Evolutionary conservation across 1,140 invertebrate genomes (phyloP).

Genomic region (Patella vulgata): DNA sequence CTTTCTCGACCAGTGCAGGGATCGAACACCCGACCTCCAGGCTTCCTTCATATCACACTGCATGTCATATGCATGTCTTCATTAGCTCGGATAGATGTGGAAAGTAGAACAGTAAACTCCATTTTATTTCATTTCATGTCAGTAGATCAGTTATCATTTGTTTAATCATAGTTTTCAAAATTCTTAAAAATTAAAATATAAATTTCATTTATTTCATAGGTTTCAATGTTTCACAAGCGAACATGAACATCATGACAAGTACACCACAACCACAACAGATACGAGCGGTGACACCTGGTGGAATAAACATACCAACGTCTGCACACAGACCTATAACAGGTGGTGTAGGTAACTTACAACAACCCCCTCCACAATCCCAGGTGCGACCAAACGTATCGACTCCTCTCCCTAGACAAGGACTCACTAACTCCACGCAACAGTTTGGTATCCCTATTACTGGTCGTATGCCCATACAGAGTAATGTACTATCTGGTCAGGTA

Average conservation of each 20-base stretch:
- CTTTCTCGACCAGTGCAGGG: too few relatives aligned
- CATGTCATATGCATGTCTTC: too few relatives aligned
- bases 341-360: conserved; percentile 24
- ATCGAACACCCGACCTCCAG: too few relatives aligned
- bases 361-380: conserved; percentile 40
- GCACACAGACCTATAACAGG: conserved; percentile 21
- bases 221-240: neutral
- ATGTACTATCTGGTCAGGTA: conserved; percentile 3
- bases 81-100: too few relatives aligned
- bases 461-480: conserved; percentile 35
- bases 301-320: neutral
- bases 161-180: too few relatives aligned
- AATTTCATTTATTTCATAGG: too few relatives aligned
- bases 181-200: too few relatives aligned
- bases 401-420: conserved; percentile 32
- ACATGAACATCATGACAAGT: neutral
- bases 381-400: conserved; percentile 21
- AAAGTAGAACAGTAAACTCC: too few relatives aligned
- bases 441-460: conserved; percentile 48
- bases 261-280: conserved; percentile 6
- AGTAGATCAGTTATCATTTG: too few relatives aligned
- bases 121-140: too few relatives aligned
- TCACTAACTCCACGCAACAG: conserved; percentile 32
- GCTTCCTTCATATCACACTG: too few relatives aligned
- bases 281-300: neutral